Conservation (phyloP, 1,140 invertebrate genomes). For the Halotydeus destructor region DNA sequence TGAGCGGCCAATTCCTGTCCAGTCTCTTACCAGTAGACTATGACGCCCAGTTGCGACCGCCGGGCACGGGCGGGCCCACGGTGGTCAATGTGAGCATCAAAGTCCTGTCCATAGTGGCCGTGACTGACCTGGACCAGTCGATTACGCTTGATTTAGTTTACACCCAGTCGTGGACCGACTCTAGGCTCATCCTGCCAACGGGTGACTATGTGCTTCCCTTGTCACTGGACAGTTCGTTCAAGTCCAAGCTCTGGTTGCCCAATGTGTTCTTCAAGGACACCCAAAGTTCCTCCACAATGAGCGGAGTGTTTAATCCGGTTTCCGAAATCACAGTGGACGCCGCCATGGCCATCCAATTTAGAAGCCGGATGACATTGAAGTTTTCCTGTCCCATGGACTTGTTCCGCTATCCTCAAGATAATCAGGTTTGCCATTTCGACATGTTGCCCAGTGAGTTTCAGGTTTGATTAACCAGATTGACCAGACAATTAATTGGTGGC, state of each 20-base stretch:
- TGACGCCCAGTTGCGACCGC: too few relatives aligned
- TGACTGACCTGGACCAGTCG: too few relatives aligned
- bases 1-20: too few relatives aligned
- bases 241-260: conserved; percentile 3
- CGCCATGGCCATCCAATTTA: not conserved
- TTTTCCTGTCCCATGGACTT: conserved; percentile 5
- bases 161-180: not conserved
- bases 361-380: conserved; percentile 1
- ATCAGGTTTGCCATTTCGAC: not conserved
- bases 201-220: not conserved
- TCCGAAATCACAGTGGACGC: too few relatives aligned
- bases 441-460: not conserved
- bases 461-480: not conserved
- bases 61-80: too few relatives aligned
- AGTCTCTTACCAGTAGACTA: too few relatives aligned
- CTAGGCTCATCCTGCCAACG: not conserved
- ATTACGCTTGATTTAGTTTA: conserved; percentile 1
- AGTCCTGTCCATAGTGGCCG: too few relatives aligned
- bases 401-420: conserved; percentile 3
- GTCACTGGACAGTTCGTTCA: conserved; percentile 1
- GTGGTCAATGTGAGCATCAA: too few relatives aligned
- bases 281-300: conserved; percentile 11
- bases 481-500: not conserved
- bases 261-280: conserved; percentile 8
- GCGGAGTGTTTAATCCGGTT: not conserved